A percentile compares a stretch with the other conserved stretches of the same genome.
Conservation (phyloP, 2,797 vertebrate genomes). For the Karalla daura region DNA sequence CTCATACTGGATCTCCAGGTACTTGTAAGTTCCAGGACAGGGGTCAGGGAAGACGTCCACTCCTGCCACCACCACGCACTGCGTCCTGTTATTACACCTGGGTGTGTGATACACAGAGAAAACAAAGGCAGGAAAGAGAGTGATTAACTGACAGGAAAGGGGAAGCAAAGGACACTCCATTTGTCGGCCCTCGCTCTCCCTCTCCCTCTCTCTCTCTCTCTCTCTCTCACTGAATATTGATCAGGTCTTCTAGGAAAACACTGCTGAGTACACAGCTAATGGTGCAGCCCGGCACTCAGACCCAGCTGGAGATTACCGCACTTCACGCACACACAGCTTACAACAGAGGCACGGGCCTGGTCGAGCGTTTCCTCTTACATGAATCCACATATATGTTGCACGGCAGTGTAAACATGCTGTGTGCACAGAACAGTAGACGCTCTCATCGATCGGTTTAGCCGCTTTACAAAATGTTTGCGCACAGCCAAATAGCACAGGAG, state of each 20-base stretch:
- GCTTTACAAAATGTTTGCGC: constrained; percentile 22
- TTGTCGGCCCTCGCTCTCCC: constrained; percentile 57
- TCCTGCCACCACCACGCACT: constrained; percentile 93
- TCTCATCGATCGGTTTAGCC: constrained; percentile 40
- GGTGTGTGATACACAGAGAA: constrained; percentile 31
- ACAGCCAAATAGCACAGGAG: constrained; percentile 17
- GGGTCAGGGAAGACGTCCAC: constrained; percentile 89
- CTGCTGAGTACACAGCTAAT: constrained; percentile 79
- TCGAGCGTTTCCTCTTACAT: constrained; percentile 46
- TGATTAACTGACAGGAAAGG: constrained; percentile 74
- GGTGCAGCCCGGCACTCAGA: constrained; percentile 65
- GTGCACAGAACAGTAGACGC: constrained; percentile 6
- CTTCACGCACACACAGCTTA: constrained; percentile 42
- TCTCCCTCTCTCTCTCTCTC: too few relatives aligned
- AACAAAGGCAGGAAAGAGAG: constrained; percentile 50
- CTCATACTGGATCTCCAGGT: constrained; percentile 88
- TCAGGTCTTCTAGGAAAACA: constrained; percentile 83
- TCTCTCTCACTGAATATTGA: constrained; percentile 76
- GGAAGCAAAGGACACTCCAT: constrained; percentile 68
- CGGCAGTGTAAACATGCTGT: constrained; percentile 1
- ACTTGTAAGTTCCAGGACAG: constrained; percentile 80
- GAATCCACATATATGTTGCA: constrained; percentile 26
- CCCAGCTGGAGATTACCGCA: constrained; percentile 45
- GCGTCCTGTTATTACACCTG: constrained; percentile 93
- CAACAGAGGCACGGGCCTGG: constrained; percentile 34